Evolutionary conservation across 2,113 vertebrate genomes (phyloP), one percentile per base, ranked within the genome.

Genomic region (Dryoscopus gambensis): DNA sequence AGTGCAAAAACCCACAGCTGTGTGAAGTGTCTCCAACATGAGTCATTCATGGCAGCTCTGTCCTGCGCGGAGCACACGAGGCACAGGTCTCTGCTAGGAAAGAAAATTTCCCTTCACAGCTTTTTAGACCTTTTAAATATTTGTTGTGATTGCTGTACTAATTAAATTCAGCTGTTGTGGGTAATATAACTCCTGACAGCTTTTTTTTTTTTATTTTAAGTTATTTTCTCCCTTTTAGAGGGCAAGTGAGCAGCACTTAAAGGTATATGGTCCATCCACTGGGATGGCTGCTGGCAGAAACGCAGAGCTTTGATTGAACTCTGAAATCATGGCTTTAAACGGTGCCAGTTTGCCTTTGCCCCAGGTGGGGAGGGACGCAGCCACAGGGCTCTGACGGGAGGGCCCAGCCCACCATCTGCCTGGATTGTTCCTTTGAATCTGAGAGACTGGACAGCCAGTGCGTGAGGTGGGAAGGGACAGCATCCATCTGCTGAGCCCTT

Each of bases 81-180:
- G 39, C 42, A 75, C 33, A 4, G 80, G n/a, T 28, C 79, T 84
- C 83, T 70, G 91, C 75, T 81, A 94, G 90, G 94, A 93, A 95
- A 95, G 87, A 65, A 97, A 93, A 96, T 97, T 97, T 97, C 96
- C 92, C 90, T 95, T 97, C 84, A 90, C 50, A 39, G 88, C 89
- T 94, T 95, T 92, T 89, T 63, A 91, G 94, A 64, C 87, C 92
- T 94, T 96, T 96, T 77, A 96, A 97, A 94, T 90, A 95, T 93
- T 97, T 96, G 91, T 97, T 96, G 93, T 96, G 93, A 95, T 97
- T 95, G 89, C 2, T 16, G 57, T 76, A 92, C 95, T 97, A 96
- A 97, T 97, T 97, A 96, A 96, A 89, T 94, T 94, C 95, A 95
- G 91, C 88, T 97, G 97, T 78, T 92, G 78, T 93, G 96, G 93